Base-by-base conservation (phyloP, 1,140 invertebrate genomes). In the Catajapyx aquilonaris region DNA sequence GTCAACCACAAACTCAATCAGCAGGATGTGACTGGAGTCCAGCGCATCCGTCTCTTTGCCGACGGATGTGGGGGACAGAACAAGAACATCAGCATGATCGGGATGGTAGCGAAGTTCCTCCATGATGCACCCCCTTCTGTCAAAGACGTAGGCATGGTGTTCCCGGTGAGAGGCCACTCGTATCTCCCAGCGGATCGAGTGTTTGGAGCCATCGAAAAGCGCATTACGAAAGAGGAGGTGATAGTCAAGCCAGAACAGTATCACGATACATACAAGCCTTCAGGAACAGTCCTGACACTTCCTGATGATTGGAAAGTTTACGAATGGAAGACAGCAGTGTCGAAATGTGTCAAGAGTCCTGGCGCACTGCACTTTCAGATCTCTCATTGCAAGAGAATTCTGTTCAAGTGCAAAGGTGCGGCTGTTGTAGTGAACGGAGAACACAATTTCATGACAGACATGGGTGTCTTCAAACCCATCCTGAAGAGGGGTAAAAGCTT, bases 1-100 rank as follows among this genome's bases (percentile, higher is more conserved):
- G 20, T 38, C 15, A 34, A 18, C 5, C 23, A 22, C 21, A 5
- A 20, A 18, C 23, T 38, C 15, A 18, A 32, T 18, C 20, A 38
- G 10, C 32, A 11, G 18, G 16, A 15, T 10, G 16, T 5, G 18
- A 2, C 9, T 7, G 22, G 2, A 11, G 23, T 41, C 18, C 22
- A 15, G 20, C 28, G 17, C 15, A 17, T 32, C 18, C 22, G 38
- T 16, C 13, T 40, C 16, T 37, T 40, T 20, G 35, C 39, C 17
- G 37, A 41, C 34, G 40, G 40, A 11, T 41, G 40, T 22, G 23
- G 15, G 18, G 40, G 40, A 5, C 35, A 41, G 40, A 41, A 41
- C 31, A 41, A 40, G 22, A 41, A 41, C 33, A 31, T 30, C 7
- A 41, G 18, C 11, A 32, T 41, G 38, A 17, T 41, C 13, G 13